Percentiles rank a stretch among this genome's conserved stretches.
Evolutionary conservation across 1,140 invertebrate genomes (phyloP).

Genomic region (Leptestheria dahalacensis): DNA sequence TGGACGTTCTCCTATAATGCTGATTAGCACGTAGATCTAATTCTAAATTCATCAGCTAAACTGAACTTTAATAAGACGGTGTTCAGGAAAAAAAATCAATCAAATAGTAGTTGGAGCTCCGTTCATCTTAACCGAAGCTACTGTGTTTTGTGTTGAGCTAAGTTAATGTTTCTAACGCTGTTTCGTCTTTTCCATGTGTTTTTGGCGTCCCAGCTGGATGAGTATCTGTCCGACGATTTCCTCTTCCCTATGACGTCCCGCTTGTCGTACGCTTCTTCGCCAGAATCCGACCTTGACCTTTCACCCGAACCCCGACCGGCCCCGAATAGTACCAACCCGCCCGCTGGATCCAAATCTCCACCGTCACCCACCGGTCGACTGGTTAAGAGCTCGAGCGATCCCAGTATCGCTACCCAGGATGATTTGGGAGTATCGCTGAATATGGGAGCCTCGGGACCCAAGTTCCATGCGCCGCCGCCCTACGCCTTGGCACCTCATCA

Average conservation of each 20-base stretch:
- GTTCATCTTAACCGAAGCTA: no score
- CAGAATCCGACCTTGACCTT: constrained; percentile 83
- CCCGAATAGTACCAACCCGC: constrained; percentile 2
- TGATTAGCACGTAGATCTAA: no score
- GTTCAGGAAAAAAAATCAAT: no score
- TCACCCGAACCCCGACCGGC: constrained; percentile 35
- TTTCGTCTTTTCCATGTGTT: neutral
- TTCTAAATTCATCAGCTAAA: no score
- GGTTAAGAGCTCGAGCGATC: constrained; percentile 71
- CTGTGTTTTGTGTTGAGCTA: no score
- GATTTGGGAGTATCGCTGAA: constrained; percentile 26
- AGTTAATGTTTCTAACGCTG: no score
- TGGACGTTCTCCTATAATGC: no score
- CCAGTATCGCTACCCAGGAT: constrained; percentile 57
- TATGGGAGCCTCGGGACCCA: constrained; percentile 39
- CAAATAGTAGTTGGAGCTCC: no score
- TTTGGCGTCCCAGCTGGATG: constrained; percentile 12
- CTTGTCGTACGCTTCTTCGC: constrained; percentile 86
- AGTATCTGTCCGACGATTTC: constrained; percentile 17
- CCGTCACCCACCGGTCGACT: constrained; percentile 32
- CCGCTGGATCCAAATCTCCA: constrained; percentile 32
- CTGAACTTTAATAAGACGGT: no score
- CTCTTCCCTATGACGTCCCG: constrained; percentile 86
- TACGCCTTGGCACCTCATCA: neutral
- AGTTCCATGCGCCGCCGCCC: constrained; percentile 43